phyloP scores from a whole-genome alignment of 2,113 vertebrate species.

The Tichodroma muraria region DNA sequence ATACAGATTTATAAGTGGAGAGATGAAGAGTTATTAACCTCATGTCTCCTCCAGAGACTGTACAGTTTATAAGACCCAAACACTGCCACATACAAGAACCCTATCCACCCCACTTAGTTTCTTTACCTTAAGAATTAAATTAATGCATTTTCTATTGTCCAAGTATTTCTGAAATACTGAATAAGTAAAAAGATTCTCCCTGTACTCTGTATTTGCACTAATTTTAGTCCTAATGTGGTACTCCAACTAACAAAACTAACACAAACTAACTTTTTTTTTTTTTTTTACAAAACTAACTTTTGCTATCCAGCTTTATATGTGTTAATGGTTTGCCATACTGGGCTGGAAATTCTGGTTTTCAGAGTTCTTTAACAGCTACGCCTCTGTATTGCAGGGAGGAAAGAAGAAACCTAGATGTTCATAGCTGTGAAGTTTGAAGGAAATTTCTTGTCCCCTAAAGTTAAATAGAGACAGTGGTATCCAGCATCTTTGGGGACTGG shows the following conservation, averaged over 20 bases:
- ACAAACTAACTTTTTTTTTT: no score
- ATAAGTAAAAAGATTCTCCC: background rate
- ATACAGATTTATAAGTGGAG: background rate
- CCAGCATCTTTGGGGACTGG: background rate
- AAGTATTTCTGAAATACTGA: background rate
- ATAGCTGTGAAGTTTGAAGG: background rate
- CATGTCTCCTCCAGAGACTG: background rate
- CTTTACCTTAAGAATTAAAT: background rate
- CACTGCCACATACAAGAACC: background rate
- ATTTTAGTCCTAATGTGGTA: background rate
- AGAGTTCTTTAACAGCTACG: background rate
- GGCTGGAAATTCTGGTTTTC: background rate
- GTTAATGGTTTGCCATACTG: background rate
- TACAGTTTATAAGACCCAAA: background rate
- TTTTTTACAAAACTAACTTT: no score
- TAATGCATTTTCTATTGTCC: background rate
- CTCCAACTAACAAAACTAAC: no score
- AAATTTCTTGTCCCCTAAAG: background rate
- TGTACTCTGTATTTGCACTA: background rate
- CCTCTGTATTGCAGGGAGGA: background rate
- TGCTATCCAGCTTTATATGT: background rate
- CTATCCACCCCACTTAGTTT: background rate
- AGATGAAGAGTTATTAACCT: background rate
- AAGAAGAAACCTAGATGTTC: background rate
- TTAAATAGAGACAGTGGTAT: background rate